Conservation (phyloP, 2,888 invertebrate species). For the Acleris literana region DNA sequence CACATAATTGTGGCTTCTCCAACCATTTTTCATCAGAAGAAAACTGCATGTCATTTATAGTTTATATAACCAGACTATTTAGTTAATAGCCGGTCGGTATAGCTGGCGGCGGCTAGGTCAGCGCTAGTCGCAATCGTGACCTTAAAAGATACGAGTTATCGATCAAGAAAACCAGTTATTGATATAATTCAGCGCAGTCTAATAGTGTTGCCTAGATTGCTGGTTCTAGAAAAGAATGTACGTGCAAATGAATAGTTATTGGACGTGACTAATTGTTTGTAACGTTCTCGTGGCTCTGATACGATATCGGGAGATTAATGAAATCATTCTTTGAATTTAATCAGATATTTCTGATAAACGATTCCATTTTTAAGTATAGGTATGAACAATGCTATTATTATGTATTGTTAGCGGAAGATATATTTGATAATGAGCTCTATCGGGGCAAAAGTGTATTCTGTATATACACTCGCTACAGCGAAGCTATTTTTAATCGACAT, state of each 20-base stretch:
- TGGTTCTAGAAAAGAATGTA: conserved; percentile 20
- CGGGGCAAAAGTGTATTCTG: too few relatives aligned
- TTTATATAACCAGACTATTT: background rate
- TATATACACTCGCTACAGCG: too few relatives aligned
- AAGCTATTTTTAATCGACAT: too few relatives aligned
- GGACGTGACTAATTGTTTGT: conserved; percentile 30
- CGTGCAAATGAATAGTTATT: conserved; percentile 9
- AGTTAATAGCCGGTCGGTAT: conserved; percentile 11
- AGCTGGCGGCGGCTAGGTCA: conserved; percentile 18
- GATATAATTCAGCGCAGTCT: conserved; percentile 23
- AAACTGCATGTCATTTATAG: conserved; percentile 6
- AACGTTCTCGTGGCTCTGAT: conserved; percentile 16
- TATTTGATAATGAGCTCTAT: background rate
- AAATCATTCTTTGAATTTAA: conserved; percentile 19
- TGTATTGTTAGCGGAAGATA: too few relatives aligned
- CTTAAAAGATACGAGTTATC: conserved; percentile 37
- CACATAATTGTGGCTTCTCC: conserved; percentile 10
- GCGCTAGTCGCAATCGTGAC: conserved; percentile 19
- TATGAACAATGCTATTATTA: too few relatives aligned
- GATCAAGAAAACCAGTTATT: conserved; percentile 35
- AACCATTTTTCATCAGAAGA: conserved; percentile 7
- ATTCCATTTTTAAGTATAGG: conserved; percentile 9
- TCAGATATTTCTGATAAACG: conserved; percentile 18
- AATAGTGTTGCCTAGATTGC: conserved; percentile 27
- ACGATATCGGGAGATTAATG: conserved; percentile 30